Conservation (phyloP, 2,888 invertebrate genomes). For the Scaptomyza flava region DNA sequence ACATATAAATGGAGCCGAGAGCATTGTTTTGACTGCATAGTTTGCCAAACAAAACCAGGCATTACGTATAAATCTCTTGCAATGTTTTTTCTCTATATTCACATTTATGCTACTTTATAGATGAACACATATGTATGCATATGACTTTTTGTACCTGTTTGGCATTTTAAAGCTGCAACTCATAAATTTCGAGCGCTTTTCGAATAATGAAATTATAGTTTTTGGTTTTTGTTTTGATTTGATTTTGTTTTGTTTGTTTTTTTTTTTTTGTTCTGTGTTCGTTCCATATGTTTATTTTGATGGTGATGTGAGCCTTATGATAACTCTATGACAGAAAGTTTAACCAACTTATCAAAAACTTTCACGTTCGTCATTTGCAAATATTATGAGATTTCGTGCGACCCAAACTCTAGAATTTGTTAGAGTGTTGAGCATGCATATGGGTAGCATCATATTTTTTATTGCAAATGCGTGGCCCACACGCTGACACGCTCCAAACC, state of each 20-base stretch:
- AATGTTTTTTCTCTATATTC: slow-evolving; percentile 7
- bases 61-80: slow-evolving; percentile 51
- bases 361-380: slow-evolving; percentile 80
- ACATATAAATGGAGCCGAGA: slow-evolving; percentile 24
- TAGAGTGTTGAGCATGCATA: slow-evolving; percentile 59
- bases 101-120: not conserved
- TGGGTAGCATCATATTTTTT: slow-evolving; percentile 70
- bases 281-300: slow-evolving; percentile 1
- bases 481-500: slow-evolving; percentile 17
- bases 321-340: slow-evolving; percentile 55
- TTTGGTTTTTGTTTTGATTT: slow-evolving; percentile 29
- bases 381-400: slow-evolving; percentile 74
- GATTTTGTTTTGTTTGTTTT: not conserved
- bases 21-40: slow-evolving; percentile 49
- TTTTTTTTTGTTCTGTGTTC: not conserved
- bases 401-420: slow-evolving; percentile 54
- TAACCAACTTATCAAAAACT: slow-evolving; percentile 70
- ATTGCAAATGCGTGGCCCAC: slow-evolving; percentile 70
- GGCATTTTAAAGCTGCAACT: slow-evolving; percentile 43
- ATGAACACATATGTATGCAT: slow-evolving; percentile 13
- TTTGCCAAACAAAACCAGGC: slow-evolving; percentile 38
- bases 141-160: slow-evolving; percentile 40
- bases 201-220: slow-evolving; percentile 69
- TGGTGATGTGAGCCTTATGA: slow-evolving; percentile 26
- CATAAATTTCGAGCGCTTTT: slow-evolving; percentile 61